phyloP scores from a whole-genome alignment of 2,888 invertebrate species.

The Agonopterix arenella region DNA sequence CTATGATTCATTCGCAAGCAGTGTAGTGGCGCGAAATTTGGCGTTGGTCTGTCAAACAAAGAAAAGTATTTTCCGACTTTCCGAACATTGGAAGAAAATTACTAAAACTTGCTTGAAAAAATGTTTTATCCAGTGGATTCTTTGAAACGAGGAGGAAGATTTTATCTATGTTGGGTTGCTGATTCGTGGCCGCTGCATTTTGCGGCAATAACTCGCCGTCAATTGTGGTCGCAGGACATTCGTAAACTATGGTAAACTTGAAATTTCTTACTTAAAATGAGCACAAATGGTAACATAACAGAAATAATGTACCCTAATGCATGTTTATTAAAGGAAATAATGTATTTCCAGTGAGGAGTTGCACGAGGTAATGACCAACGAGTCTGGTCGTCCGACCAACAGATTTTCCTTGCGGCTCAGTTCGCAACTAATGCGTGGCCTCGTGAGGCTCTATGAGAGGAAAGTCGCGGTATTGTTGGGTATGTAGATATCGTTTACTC shows the following conservation, averaged over 20 bases:
- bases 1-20: too few species aligned
- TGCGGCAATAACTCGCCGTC: slow-evolving; percentile 49
- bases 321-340: background rate
- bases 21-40: background rate
- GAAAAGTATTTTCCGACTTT: background rate
- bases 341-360: slow-evolving; percentile 47
- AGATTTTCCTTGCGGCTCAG: slow-evolving; percentile 62
- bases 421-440: slow-evolving; percentile 57
- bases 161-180: slow-evolving; percentile 66
- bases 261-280: background rate
- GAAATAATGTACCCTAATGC: background rate
- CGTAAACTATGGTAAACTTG: slow-evolving; percentile 47
- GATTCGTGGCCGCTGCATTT: slow-evolving; percentile 65
- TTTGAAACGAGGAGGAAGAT: slow-evolving; percentile 55
- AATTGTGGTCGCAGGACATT: slow-evolving; percentile 60
- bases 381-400: slow-evolving; percentile 52
- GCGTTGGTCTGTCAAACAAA: background rate
- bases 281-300: too few species aligned
- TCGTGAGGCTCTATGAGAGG: slow-evolving; percentile 53
- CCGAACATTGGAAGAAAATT: background rate
- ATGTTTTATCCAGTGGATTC: slow-evolving; percentile 65
- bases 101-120: slow-evolving; percentile 8
- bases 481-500: slow-evolving; percentile 10
- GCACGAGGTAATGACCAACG: slow-evolving; percentile 47
- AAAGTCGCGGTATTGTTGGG: slow-evolving; percentile 49